Evolutionary conservation across 1,140 invertebrate genomes (phyloP).

Genomic region (Sitodiplosis mosellana): DNA sequence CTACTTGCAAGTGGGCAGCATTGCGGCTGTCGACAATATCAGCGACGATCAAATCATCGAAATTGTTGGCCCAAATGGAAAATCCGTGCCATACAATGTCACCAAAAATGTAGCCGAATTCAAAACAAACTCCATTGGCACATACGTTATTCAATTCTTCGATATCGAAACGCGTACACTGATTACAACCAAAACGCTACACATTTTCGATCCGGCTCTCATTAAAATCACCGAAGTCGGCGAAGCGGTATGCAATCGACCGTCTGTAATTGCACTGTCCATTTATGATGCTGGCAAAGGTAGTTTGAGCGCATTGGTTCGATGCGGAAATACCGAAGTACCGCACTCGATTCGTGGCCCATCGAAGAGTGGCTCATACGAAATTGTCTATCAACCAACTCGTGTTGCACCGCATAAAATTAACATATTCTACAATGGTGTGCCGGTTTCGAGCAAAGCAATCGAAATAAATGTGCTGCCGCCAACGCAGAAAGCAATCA

Average conservation of each 20-base stretch:
- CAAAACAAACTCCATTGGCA: conserved; percentile 29
- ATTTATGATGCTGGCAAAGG: conserved; percentile 64
- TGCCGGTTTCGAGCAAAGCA: conserved; percentile 37
- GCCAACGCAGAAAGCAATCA: conserved; percentile 44
- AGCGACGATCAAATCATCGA: conserved; percentile 33
- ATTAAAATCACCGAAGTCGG: conserved; percentile 60
- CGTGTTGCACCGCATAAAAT: conserved; percentile 65
- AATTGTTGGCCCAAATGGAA: conserved; percentile 31
- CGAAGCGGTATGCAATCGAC: conserved; percentile 65
- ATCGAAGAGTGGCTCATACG: conserved; percentile 46
- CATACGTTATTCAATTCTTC: conserved; percentile 29
- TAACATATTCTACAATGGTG: conserved; percentile 56
- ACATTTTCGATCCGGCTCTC: conserved; percentile 69
- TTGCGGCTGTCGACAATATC: conserved; percentile 34
- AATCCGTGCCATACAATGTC: conserved; percentile 26
- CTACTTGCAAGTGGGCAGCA: conserved; percentile 35
- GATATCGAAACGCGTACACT: conserved; percentile 24
- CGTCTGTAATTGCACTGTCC: conserved; percentile 46
- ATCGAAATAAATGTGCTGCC: conserved; percentile 31
- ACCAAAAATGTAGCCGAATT: conserved; percentile 32
- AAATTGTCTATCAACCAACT: conserved; percentile 72
- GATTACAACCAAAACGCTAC: conserved; percentile 38
- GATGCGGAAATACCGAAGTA: conserved; percentile 59
- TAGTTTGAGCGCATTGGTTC: conserved; percentile 55
- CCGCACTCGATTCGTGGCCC: conserved; percentile 54